Percentiles rank a stretch among this genome's conserved stretches.
These are phyloP conservation scores for Morpho deidamia DNA, from an alignment of 2,888 invertebrate species.

Conservation along the genomic window DNA sequence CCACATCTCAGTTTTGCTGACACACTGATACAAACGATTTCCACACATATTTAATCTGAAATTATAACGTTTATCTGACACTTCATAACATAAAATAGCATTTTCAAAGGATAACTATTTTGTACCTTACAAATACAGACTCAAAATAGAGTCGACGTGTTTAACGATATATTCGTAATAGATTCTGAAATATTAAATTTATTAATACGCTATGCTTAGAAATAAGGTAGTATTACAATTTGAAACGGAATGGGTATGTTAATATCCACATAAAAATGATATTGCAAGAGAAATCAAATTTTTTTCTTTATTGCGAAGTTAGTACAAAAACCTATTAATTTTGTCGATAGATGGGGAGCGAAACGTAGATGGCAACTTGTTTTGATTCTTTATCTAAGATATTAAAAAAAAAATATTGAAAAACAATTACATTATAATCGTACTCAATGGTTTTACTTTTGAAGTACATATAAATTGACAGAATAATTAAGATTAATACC, in stretches of 20 bases:
- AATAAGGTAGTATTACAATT: slow-evolving; percentile 75
- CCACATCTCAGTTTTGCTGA: too few species aligned
- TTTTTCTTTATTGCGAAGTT: slow-evolving; percentile 65
- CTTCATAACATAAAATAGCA: too few species aligned
- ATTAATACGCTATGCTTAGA: slow-evolving; percentile 24
- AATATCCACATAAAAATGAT: slow-evolving; percentile 68
- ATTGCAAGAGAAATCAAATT: slow-evolving; percentile 60
- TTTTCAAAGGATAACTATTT: too few species aligned
- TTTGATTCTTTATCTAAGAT: too few species aligned
- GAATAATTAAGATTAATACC: too few species aligned
- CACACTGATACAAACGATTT: too few species aligned
- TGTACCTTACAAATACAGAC: too few species aligned
- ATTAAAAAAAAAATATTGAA: not conserved
- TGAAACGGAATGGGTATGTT: slow-evolving; percentile 75
- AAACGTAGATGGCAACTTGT: slow-evolving; percentile 48
- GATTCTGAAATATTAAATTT: not conserved
- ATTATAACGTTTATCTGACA: too few species aligned
- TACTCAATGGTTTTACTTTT: too few species aligned
- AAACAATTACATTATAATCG: slow-evolving; percentile 22
- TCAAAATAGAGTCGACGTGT: too few species aligned
- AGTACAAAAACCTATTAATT: slow-evolving; percentile 53
- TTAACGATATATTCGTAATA: not conserved
- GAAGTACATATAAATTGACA: too few species aligned
- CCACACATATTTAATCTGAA: too few species aligned
- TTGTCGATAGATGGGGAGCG: slow-evolving; percentile 53